Base-by-base conservation (phyloP, 2,797 vertebrate species). In the Arctocebus calabarensis region DNA sequence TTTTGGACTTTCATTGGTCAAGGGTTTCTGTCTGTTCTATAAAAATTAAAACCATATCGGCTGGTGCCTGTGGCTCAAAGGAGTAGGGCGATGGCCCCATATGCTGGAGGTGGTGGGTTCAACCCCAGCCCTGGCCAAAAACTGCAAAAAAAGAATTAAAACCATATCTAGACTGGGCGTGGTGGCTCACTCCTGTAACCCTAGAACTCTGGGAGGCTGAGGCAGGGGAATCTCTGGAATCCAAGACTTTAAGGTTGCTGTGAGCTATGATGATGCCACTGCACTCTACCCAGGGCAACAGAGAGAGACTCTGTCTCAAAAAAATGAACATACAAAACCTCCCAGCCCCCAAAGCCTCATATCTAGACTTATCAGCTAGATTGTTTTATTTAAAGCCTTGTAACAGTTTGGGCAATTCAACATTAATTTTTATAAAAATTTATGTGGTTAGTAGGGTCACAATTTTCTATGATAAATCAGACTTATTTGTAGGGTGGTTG, bases 41-140 rank as follows among this genome's bases (percentile, higher is more conserved):
- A 68, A 71, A 93, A 71, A 77, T 75, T 94, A 77, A 92, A 88
- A 20, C 57, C 62, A 32, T 64, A 45, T 45, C 43, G n/a, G n/a
- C n/a, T n/a, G n/a, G n/a, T n/a, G n/a, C n/a, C n/a, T n/a, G n/a
- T n/a, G n/a, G n/a, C n/a, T n/a, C n/a, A n/a, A n/a, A n/a, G n/a
- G n/a, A n/a, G n/a, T n/a, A n/a, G n/a, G n/a, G n/a, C n/a, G n/a
- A n/a, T n/a, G n/a, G n/a, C n/a, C n/a, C n/a, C n/a, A n/a, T n/a
- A n/a, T n/a, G n/a, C n/a, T n/a, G n/a, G n/a, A n/a, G n/a, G n/a
- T n/a, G n/a, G n/a, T n/a, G n/a, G n/a, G n/a, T n/a, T n/a, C n/a
- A n/a, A n/a, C n/a, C n/a, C n/a, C n/a, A n/a, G n/a, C n/a, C n/a
- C n/a, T n/a, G n/a, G n/a, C n/a, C n/a, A n/a, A n/a, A n/a, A n/a